Evolutionary conservation across 2,888 invertebrate genomes (phyloP), one percentile per base, ranked within the genome.

Genomic region (Andrena bicolor): DNA sequence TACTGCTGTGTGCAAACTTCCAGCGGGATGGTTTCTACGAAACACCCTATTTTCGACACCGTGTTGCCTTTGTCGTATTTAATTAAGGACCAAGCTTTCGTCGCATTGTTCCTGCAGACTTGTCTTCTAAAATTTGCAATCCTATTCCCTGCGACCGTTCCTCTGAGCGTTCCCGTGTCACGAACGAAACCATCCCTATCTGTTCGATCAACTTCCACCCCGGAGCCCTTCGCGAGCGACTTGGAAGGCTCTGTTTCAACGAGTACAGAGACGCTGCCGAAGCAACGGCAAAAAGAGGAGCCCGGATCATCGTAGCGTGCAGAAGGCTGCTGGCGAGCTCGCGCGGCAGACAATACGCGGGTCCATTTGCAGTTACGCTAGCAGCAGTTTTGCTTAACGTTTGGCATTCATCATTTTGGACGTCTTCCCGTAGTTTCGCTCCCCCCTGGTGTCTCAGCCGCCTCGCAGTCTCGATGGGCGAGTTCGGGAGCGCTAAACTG

Each of bases 351-450:
- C 80, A 76, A 74, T 73, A 56, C 58, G 70, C 72, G 69, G 49
- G 71, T 69, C 60, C 63, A 71, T 85, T 89, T 81, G 80, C 81
- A 58, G 68, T 73, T 68, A 64, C 66, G 78, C 51, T 13, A 28
- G 56, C n/a, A 63, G 8, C 56, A 83, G 84, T 77, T 84, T 81
- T 72, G 74, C 66, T 83, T 82, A 79, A 81, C 78, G 79, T 82
- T 86, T 84, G 85, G 61, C 87, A 84, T 90, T 82, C 81, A 86
- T 89, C 86, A 89, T 89, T 76, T 82, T 68, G 60, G 80, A 87
- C 85, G 82, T 80, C 76, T 85, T 81, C 66, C 75, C 53, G 60
- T 32, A 81, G 77, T 74, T 77, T 75, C 75, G 32, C 49, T 16
- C 10, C 28, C 26, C 30, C 41, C 8, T 3, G 60, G 58, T 10